Evolutionary conservation across 2,888 invertebrate genomes (phyloP), one percentile per base, ranked within the genome.

Genomic region (Idaea dimidiata): DNA sequence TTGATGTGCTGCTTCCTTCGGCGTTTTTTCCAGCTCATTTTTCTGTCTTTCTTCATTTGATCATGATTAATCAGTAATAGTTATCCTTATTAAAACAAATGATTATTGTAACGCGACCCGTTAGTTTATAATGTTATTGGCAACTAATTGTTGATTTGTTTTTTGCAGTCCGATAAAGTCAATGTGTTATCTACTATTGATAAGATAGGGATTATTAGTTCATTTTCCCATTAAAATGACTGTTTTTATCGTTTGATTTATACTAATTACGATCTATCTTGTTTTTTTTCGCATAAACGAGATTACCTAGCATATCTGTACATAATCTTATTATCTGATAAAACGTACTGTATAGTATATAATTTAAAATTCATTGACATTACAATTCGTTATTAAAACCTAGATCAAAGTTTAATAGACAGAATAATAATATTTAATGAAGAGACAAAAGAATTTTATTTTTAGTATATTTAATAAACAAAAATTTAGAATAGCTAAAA

Each of bases 121-220:
- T 43, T 43, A 43, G 43, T 43, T 43, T 10, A 14, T 43, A 43
- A 8, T 43, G 43, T 43, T 43, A 43, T 8, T 43, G 14, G 8
- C 43, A 14, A 43, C 43, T 43, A 43, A 43, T 43, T 43, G 43
- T 8, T 43, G 10, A 14, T 43, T 43, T 43, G 7, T 43, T 14
- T 43, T 43, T 43, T 43, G 43, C 43, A 43, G 10, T 8, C 54
- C 31, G 54, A 17, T 55, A 32, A 55, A 54, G 33, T 17, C 55
- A 56, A 17, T 32, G 54, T 54, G 54, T 60, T 60, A 60, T 60
- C 59, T 7, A 17, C 14, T 17, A 32, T 55, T 17, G 60, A 60
- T 60, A 55, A 60, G 60, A 60, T 60, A 55, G 43, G 14, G 14
- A 43, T 43, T 43, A 14, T 10, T 8, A 43, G 43, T 43, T 43